Base-by-base conservation (phyloP, 2,888 invertebrate genomes). In the Rambutsinella grinnellia region DNA sequence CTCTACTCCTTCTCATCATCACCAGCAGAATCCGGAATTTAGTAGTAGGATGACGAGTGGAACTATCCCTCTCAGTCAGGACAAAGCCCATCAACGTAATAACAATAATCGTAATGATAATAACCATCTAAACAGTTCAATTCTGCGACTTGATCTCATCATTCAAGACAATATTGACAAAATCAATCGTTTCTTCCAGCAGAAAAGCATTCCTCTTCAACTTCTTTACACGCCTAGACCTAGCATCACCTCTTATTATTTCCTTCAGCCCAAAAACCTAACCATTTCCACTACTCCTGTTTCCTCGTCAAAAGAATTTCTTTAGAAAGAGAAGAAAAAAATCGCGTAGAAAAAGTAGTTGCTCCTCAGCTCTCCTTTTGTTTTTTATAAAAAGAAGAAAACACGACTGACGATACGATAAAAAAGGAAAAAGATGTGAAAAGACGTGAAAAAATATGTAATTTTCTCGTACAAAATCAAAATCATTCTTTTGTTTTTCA, bases 161-260 rank as follows among this genome's bases (percentile, higher is more conserved):
- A 72, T 82, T 63, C 83, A 83, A 80, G 80, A 83, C 78, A 81
- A 82, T 79, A 83, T 83, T 74, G 75, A 81, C 69, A 72, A 81
- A 78, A 76, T 83, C 71, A 83, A 83, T 79, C 78, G 77, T 66
- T 80, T 82, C 71, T 79, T 83, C 78, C 60, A 69, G 61, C 76
- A 81, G 66, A 78, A 81, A 70, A 68, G 70, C 56, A 80, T 83
- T 80, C 79, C 81, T 71, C 49, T 81, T 60, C 78, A 79, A 49
- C 81, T 83, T 71, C 77, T 80, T 62, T 83, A 82, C 76, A 79
- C 79, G 69, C 75, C 53, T 67, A 61, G 75, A 57, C 70, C 77
- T 13, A 47, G 57, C 49, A 36, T 36, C 36, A 76, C 61, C 26
- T 65, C 53, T 28, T 60, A 63, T 23, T 76, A 49, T 71, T 76